Evolutionary conservation across 2,797 vertebrate species (phyloP), one percentile per base, ranked within the genome.

Genomic region (Sebastiscus tertius): DNA sequence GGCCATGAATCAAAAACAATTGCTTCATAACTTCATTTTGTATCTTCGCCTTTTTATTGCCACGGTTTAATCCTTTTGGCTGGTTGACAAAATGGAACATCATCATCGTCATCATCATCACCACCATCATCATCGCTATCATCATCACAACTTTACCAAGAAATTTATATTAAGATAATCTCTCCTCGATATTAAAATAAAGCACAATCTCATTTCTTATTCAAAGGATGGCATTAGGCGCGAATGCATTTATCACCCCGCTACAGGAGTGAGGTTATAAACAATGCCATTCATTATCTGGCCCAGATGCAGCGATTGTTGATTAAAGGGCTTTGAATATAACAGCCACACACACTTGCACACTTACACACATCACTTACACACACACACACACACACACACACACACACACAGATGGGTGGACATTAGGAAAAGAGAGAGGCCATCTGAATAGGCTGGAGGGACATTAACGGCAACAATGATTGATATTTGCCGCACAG

Each of bases 251-350:
- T 97, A 97, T 98, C 97, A 98, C 96, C 95, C 95, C 73, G 93
- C 95, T 96, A 95, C 96, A 96, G 96, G 96, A 96, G 97, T 95
- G 96, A 95, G 96, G 96, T 97, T 97, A 97, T 97, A 97, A 98
- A 97, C 96, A 97, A 96, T 95, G 94, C 94, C 96, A 97, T 99
- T 97, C 97, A 98, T 98, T 97, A 97, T 97, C 96, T 96, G 96
- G 96, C 96, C 97, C 97, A 97, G 97, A 98, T 97, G 96, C 97
- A 96, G 96, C 95, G 96, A 96, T 97, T 97, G 97, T 97, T 97
- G 97, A 98, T 98, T 98, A 99, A 97, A 97, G 96, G 91, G 95
- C 97, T 97, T 96, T 96, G 96, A 97, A 96, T 97, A 74, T 84
- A 91, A 75, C 88, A 78, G 72, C 56, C 83, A 83, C 84, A 86